A percentile compares a stretch with the other conserved stretches of the same genome.
Conservation (phyloP, 2,113 vertebrate species). For the Bubalus kerabau region DNA sequence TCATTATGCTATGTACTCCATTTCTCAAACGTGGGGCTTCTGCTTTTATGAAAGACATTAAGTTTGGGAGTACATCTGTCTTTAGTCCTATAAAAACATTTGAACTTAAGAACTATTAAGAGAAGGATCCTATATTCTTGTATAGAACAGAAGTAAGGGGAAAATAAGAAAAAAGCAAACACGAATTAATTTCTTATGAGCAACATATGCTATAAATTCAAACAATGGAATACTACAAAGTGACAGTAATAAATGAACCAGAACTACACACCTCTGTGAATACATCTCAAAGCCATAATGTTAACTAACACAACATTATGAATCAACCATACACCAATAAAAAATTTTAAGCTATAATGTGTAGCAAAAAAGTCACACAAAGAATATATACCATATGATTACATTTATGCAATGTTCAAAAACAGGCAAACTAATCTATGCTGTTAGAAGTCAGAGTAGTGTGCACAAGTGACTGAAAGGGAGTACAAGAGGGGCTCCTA, state of each 20-base stretch:
- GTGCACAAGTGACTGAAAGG: not conserved
- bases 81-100: not conserved
- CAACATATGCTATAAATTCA: not conserved
- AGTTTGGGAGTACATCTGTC: not conserved
- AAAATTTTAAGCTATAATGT: not conserved
- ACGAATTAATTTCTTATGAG: not conserved
- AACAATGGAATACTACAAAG: not conserved
- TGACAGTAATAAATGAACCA: not conserved
- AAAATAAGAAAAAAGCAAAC: not conserved
- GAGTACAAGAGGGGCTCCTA: not conserved
- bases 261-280: not conserved
- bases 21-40: not conserved
- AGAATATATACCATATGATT: not conserved
- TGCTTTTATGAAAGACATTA: not conserved
- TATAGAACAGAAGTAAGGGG: not conserved
- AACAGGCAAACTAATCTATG: not conserved
- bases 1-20: not conserved
- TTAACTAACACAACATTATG: not conserved
- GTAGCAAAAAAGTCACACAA: not conserved
- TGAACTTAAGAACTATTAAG: not conserved
- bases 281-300: not conserved
- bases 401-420: not conserved
- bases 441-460: not conserved
- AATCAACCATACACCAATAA: not conserved
- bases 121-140: not conserved